Conservation (phyloP, 1,140 invertebrate genomes). For the Aricia agestis region DNA sequence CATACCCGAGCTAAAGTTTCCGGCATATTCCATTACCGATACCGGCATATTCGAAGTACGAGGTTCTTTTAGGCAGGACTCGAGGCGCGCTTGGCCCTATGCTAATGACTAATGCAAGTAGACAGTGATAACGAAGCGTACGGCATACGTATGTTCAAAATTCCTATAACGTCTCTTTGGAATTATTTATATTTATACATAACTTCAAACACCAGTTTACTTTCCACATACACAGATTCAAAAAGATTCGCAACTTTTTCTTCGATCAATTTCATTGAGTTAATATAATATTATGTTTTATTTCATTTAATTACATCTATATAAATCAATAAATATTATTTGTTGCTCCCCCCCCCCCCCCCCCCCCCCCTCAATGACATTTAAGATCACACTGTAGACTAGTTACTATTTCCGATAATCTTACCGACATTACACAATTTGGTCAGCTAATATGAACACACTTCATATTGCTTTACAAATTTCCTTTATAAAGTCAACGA, state of each 20-base stretch:
- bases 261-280: background rate
- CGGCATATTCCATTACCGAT: constrained; percentile 22
- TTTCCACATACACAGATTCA: constrained; percentile 13
- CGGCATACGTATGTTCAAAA: constrained; percentile 62
- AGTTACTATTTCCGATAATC: constrained; percentile 7
- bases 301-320: constrained; percentile 7
- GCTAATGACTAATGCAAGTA: constrained; percentile 6
- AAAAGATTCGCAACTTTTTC: constrained; percentile 18
- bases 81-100: constrained; percentile 31
- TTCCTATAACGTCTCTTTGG: constrained; percentile 55
- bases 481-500: constrained; percentile 9
- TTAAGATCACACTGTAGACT: constrained; percentile 11
- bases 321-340: constrained; percentile 6
- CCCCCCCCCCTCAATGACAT: background rate
- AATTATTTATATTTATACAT: constrained; percentile 36
- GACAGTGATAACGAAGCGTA: background rate
- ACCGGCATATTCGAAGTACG: constrained; percentile 20
- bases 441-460: constrained; percentile 24
- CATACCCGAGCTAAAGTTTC: background rate
- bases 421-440: background rate
- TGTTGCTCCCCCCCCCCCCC: background rate
- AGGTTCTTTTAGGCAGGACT: constrained; percentile 70
- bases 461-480: constrained; percentile 28
- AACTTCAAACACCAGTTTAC: background rate
- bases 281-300: constrained; percentile 1